These are phyloP conservation scores for Hemiscyllium ocellatum DNA, from an alignment of 2,113 vertebrate genomes.

Conservation along the genomic window DNA sequence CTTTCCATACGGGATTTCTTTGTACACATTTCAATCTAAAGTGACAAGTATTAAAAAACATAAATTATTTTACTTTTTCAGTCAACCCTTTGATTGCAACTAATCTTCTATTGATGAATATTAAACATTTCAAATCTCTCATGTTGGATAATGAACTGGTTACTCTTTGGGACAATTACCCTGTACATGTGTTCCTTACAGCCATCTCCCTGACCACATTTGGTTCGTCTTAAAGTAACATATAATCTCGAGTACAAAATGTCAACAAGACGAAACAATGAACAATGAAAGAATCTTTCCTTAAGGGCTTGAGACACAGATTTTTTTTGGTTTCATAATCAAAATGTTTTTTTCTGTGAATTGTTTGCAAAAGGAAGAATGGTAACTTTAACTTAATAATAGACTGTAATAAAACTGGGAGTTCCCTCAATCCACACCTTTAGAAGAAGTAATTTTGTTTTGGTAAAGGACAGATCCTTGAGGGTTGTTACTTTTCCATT, in stretches of 20 bases:
- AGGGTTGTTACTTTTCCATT: background rate
- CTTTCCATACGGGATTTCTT: background rate
- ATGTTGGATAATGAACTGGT: background rate
- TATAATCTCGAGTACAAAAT: background rate
- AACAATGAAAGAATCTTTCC: background rate
- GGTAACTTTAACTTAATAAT: background rate
- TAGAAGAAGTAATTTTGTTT: background rate
- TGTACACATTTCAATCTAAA: background rate
- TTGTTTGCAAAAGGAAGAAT: background rate
- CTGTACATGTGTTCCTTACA: background rate
- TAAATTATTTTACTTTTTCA: background rate
- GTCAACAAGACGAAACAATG: background rate
- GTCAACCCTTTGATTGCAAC: background rate
- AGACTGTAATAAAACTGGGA: background rate
- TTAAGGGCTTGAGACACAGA: background rate
- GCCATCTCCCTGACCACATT: background rate
- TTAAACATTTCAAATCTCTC: background rate
- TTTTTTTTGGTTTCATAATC: background rate
- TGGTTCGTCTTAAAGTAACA: background rate
- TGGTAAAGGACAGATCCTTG: background rate
- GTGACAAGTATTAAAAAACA: background rate
- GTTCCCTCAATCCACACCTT: background rate
- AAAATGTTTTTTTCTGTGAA: background rate
- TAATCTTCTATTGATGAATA: background rate
- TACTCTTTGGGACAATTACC: background rate